A percentile compares a stretch with the other conserved stretches of the same genome.
These are phyloP conservation scores for Ameiurus melas DNA, from an alignment of 2,113 vertebrate species.

Conservation along the genomic window DNA sequence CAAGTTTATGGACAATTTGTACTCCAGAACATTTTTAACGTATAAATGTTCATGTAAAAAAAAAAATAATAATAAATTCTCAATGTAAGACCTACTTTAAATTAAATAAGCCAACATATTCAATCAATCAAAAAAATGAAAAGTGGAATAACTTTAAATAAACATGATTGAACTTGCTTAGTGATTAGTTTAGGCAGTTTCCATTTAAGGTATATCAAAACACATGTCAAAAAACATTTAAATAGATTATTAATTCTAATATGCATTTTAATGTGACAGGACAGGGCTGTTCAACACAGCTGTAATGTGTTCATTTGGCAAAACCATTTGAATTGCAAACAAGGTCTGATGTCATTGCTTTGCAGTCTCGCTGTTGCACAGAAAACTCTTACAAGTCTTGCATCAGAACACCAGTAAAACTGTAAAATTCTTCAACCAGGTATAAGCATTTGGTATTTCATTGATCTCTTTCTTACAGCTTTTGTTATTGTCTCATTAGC, in stretches of 20 bases:
- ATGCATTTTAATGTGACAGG: not conserved
- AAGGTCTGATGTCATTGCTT: not conserved
- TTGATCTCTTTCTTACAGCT: not conserved
- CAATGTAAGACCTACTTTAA: no score
- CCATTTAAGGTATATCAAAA: not conserved
- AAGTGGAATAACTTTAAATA: not conserved
- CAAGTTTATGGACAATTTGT: no score
- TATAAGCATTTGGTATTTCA: not conserved
- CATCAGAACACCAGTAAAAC: not conserved
- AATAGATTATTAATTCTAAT: not conserved
- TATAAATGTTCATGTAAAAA: not conserved
- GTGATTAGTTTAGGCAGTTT: no score
- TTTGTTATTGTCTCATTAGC: no score
- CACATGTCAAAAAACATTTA: not conserved
- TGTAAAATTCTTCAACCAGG: not conserved
- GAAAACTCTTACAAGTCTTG: not conserved
- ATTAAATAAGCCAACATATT: not conserved
- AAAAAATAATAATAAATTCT: no score
- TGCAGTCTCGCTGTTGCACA: not conserved
- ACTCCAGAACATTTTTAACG: not conserved
- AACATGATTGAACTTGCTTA: no score
- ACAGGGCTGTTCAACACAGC: not conserved
- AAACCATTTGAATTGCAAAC: not conserved
- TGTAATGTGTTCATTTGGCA: not conserved
- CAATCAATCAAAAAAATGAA: not conserved